A percentile compares a stretch with the other conserved stretches of the same genome.
Evolutionary conservation across 2,888 invertebrate species (phyloP).

Genomic region (Stenoptilia bipunctidactyla): DNA sequence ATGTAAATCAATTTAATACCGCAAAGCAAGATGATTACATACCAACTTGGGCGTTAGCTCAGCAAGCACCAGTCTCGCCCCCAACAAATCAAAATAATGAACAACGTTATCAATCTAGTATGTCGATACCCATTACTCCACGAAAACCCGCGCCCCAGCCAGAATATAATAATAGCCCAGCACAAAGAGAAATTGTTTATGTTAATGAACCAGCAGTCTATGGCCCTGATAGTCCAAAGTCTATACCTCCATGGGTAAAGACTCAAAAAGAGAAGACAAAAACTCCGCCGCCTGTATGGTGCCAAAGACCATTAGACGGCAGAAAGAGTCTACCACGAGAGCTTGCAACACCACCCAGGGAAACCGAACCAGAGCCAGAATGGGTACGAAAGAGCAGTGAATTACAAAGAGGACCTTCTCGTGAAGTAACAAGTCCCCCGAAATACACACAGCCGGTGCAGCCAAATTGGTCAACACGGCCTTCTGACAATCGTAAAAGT

Average conservation of each 20-base stretch:
- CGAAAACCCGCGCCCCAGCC: conserved; percentile 41
- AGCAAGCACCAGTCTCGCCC: conserved; percentile 30
- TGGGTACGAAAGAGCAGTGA: conserved; percentile 60
- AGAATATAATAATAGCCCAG: conserved; percentile 35
- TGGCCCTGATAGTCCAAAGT: conserved; percentile 57
- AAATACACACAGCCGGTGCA: conserved; percentile 51
- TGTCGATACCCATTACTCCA: conserved; percentile 60
- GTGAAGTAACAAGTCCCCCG: conserved; percentile 55
- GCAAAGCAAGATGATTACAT: conserved; percentile 32
- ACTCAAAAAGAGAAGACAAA: conserved; percentile 62
- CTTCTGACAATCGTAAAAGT: conserved; percentile 58
- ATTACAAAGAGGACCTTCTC: conserved; percentile 41
- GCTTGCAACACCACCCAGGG: conserved; percentile 49
- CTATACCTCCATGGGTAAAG: conserved; percentile 59
- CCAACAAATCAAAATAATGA: conserved; percentile 29
- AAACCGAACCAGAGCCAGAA: conserved; percentile 45
- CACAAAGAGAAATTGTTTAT: conserved; percentile 54
- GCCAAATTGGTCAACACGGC: conserved; percentile 57
- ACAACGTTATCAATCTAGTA: conserved; percentile 55
- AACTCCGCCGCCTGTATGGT: conserved; percentile 61
- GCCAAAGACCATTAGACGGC: conserved; percentile 48
- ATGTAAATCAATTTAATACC: conserved; percentile 25
- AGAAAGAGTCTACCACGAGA: conserved; percentile 49
- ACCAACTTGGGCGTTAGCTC: conserved; percentile 36
- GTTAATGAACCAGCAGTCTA: conserved; percentile 58